phyloP scores from a whole-genome alignment of 2,797 vertebrate species.

The Thalassophryne amazonica region DNA sequence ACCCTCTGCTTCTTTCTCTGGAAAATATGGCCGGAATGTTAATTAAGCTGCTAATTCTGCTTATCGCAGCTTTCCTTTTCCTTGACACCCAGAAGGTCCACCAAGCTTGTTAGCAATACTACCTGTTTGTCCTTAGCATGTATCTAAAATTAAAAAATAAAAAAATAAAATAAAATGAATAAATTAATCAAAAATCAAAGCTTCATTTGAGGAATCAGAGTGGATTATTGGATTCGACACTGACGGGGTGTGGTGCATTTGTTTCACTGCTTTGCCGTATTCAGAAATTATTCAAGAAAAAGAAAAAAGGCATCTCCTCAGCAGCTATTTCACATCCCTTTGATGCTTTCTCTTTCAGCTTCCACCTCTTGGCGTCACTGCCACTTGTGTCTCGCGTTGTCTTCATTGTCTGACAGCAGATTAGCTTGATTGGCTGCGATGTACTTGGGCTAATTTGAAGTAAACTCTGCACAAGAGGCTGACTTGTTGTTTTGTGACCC shows the following conservation, averaged over 20 bases:
- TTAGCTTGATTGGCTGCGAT: conserved; percentile 49
- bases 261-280: conserved; percentile 16
- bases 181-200: conserved; percentile 17
- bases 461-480: conserved; percentile 67
- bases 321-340: not conserved
- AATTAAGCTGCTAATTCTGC: conserved; percentile 67
- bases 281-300: conserved; percentile 17
- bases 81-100: conserved; percentile 22
- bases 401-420: conserved; percentile 42
- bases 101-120: conserved; percentile 28
- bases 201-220: conserved; percentile 6
- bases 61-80: conserved; percentile 55
- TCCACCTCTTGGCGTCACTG: conserved; percentile 43
- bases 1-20: conserved; percentile 63
- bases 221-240: conserved; percentile 2
- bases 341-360: conserved; percentile 38
- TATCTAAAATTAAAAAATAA: too few relatives aligned
- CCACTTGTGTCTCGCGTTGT: conserved; percentile 17
- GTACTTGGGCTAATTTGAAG: conserved; percentile 71
- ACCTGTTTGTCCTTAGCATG: not conserved
- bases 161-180: too few relatives aligned
- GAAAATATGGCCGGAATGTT: conserved; percentile 75
- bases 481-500: conserved; percentile 75
- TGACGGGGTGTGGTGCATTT: conserved; percentile 7
- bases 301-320: not conserved